Percentiles rank a stretch among this genome's conserved stretches.
Conservation (phyloP, 2,797 vertebrate species). For the Sparidentex hasta region DNA sequence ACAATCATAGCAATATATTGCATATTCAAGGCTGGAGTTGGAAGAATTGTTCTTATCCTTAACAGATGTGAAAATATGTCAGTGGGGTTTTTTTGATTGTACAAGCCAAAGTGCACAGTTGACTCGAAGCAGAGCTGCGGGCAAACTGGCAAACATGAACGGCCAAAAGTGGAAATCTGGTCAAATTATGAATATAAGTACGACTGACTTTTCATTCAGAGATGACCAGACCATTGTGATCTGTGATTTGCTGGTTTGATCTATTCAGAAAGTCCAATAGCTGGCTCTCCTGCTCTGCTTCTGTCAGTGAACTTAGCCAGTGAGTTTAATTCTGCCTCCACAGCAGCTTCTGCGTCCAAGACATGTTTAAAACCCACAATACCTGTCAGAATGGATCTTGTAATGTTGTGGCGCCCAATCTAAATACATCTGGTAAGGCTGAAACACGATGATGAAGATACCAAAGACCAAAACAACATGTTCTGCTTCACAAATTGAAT, state of each 20-base stretch:
- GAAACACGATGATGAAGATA: neutral
- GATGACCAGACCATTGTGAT: constrained; percentile 48
- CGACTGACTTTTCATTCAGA: constrained; percentile 45
- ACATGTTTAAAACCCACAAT: neutral
- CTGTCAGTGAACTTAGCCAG: neutral
- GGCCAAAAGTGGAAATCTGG: constrained; percentile 30
- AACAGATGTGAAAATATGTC: constrained; percentile 3
- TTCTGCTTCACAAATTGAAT: neutral
- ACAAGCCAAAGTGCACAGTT: constrained; percentile 3
- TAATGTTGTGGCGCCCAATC: neutral
- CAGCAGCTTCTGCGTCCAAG: neutral
- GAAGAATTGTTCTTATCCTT: neutral
- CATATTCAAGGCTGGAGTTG: constrained; percentile 19
- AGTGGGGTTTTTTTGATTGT: constrained; percentile 12
- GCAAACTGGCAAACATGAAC: constrained; percentile 16
- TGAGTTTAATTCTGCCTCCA: constrained; percentile 18
- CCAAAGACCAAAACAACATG: constrained; percentile 1
- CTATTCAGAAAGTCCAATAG: neutral
- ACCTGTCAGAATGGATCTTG: neutral
- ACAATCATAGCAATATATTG: constrained; percentile 16
- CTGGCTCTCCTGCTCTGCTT: constrained; percentile 7
- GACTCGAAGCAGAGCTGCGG: constrained; percentile 10
- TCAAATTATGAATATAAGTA: constrained; percentile 47
- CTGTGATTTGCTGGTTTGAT: constrained; percentile 39
- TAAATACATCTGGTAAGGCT: neutral